Base-by-base conservation (phyloP, 2,888 invertebrate genomes). In the Noctua janthe region DNA sequence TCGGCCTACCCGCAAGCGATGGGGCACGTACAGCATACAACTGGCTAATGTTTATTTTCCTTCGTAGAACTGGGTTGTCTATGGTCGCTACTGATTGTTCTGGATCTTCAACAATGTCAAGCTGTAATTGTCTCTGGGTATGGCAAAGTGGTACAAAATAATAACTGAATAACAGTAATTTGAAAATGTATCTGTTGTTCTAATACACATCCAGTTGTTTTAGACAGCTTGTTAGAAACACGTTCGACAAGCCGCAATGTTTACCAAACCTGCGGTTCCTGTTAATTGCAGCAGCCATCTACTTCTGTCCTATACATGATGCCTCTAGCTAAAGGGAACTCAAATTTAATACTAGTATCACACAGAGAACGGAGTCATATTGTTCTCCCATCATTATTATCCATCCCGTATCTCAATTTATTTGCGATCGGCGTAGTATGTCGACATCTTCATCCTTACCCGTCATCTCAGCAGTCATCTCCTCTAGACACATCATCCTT, bases 1-100 rank as follows among this genome's bases (percentile, higher is more conserved):
- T 29, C 62, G 13, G 66, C 11, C 35, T 23, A 43, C 35, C 71
- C 85, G 35, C 81, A 72, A 64, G 56, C 56, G 56, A 71, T 47
- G 5, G 8, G 56, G 72, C 83, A 83, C 82, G 83, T 85, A 70
- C 82, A n/a, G 81, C 76, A 75, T 85, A 70, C 86, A 54, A 71
- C 39, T 20, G 29, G 17, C 17, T 17, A 49, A 11, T 73, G 72
- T 83, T 83, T 75, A 73, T 74, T 71, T 39, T 71, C 23, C 54
- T 54, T 56, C 56, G n/a, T 35, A 39, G 56, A 49, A 69, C 67
- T 54, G 43, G 51, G 39, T 72, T 62, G 62, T 71, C 29, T 77
- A 35, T 64, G 10, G 29, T 64, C 47, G 7, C 62, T 77, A 56
- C 49, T 5, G 23, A 70, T 64, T 23, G 23, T 56, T 70, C 7